Evolutionary conservation across 1,140 invertebrate genomes (phyloP).

Genomic region (Drosophila nasuta): DNA sequence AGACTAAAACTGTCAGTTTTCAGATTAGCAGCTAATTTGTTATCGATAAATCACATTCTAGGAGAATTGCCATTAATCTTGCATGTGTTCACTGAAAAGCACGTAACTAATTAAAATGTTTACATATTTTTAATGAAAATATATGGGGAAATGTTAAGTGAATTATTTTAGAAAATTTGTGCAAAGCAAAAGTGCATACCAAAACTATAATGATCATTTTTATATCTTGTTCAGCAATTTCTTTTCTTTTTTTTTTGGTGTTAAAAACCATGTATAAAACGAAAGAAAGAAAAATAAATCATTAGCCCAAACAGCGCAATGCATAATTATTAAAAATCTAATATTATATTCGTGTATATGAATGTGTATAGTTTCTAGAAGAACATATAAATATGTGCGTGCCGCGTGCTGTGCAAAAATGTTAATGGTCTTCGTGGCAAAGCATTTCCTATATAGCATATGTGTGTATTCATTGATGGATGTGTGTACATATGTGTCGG

Average conservation of each 20-base stretch:
- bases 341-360: slow-evolving; percentile 11
- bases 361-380: slow-evolving; percentile 7
- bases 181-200: no score
- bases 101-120: slow-evolving; percentile 1
- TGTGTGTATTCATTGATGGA: slow-evolving; percentile 15
- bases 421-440: slow-evolving; percentile 35
- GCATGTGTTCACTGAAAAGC: neutral
- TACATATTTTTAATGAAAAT: neutral
- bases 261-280: slow-evolving; percentile 20
- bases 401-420: slow-evolving; percentile 47
- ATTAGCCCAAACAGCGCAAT: slow-evolving; percentile 47
- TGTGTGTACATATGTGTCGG: slow-evolving; percentile 9
- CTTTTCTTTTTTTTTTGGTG: slow-evolving; percentile 3
- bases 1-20: slow-evolving; percentile 8
- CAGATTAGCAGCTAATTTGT: neutral
- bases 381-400: slow-evolving; percentile 19
- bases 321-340: slow-evolving; percentile 66
- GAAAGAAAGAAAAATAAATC: slow-evolving; percentile 30
- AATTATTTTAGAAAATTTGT: no score
- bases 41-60: slow-evolving; percentile 2
- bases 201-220: no score
- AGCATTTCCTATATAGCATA: slow-evolving; percentile 36
- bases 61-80: slow-evolving; percentile 1
- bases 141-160: neutral
- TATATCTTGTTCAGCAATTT: neutral